A percentile compares a stretch with the other conserved stretches of the same genome.
Conservation (phyloP, 2,888 invertebrate species). For the Napeogenes sylphis region DNA sequence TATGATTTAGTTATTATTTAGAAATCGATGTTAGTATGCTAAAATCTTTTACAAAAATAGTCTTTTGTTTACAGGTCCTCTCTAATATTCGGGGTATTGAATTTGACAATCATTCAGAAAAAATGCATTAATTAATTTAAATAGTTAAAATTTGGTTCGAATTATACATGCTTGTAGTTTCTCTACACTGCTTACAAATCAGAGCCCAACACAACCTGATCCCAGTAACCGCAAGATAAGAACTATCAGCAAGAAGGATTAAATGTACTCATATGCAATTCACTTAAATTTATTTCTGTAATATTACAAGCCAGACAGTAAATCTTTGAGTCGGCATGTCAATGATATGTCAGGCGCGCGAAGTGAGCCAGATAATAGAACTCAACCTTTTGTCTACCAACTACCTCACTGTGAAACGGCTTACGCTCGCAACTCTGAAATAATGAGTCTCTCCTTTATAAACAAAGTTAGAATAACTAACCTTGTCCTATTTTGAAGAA, state of each 20-base stretch:
- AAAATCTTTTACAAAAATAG: no score
- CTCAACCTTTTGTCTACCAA: slow-evolving; percentile 52
- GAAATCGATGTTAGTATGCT: no score
- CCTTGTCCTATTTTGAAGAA: slow-evolving; percentile 43
- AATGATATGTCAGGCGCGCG: slow-evolving; percentile 51
- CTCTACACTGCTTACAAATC: no score
- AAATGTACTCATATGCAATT: slow-evolving; percentile 23
- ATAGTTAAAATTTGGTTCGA: no score
- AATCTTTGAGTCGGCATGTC: slow-evolving; percentile 48
- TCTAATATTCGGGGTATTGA: no score
- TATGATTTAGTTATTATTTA: neutral
- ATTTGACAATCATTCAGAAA: no score
- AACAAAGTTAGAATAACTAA: slow-evolving; percentile 49
- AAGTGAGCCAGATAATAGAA: slow-evolving; percentile 50
- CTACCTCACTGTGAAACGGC: slow-evolving; percentile 37
- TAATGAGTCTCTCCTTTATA: slow-evolving; percentile 53
- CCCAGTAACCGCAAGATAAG: neutral
- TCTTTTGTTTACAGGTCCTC: no score
- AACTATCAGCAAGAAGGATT: slow-evolving; percentile 14
- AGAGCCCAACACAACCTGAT: neutral
- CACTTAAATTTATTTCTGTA: slow-evolving; percentile 40
- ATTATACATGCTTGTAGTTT: no score
- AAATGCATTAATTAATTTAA: no score
- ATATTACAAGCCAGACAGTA: slow-evolving; percentile 38
- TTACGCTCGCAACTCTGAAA: slow-evolving; percentile 42